Evolutionary conservation across 1,140 invertebrate species (phyloP).

Genomic region (Augochlora pura): DNA sequence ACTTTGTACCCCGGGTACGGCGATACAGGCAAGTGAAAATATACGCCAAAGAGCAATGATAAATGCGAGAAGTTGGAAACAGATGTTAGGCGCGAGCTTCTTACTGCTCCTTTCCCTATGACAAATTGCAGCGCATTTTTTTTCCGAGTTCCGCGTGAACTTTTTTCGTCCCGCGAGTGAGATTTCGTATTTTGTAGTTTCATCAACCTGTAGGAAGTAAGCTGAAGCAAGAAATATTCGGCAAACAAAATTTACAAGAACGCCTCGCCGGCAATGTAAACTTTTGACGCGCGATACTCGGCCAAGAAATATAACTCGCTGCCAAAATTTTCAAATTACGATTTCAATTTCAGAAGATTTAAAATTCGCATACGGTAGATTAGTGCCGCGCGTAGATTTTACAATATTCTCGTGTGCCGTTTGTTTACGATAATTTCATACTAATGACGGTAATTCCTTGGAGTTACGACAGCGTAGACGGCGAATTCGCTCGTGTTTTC

Average conservation of each 20-base stretch:
- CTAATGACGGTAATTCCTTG: no score
- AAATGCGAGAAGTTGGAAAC: slow-evolving; percentile 59
- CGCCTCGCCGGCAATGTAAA: not conserved
- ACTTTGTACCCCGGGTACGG: slow-evolving; percentile 40
- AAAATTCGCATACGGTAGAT: not conserved
- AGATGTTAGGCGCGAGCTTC: slow-evolving; percentile 49
- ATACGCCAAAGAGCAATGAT: slow-evolving; percentile 49
- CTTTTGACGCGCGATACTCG: not conserved
- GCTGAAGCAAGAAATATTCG: not conserved
- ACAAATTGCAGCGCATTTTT: slow-evolving; percentile 38
- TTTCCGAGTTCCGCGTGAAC: not conserved
- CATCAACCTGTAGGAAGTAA: not conserved
- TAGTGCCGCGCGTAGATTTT: not conserved
- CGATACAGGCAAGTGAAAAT: slow-evolving; percentile 41
- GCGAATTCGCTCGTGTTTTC: not conserved
- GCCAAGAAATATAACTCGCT: not conserved
- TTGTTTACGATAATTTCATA: not conserved
- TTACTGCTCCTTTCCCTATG: slow-evolving; percentile 30
- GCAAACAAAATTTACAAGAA: not conserved
- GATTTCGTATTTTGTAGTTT: not conserved
- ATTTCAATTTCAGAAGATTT: not conserved
- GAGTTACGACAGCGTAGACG: not conserved
- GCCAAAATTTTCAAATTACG: not conserved
- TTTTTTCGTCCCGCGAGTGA: not conserved
- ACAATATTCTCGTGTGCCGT: not conserved